phyloP scores from a whole-genome alignment of 2,888 invertebrate species.

The Ornithoptera alexandrae region DNA sequence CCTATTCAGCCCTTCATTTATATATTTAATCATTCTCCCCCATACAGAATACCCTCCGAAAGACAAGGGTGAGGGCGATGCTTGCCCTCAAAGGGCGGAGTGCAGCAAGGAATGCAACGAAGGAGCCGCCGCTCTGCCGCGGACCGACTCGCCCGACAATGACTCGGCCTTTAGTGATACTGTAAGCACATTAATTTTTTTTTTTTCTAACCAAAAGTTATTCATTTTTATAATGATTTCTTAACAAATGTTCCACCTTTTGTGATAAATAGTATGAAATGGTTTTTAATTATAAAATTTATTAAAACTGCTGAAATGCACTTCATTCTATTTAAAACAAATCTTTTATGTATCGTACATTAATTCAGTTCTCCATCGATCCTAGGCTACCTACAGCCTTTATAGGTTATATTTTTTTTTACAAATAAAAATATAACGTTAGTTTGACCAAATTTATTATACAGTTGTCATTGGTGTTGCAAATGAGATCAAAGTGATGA shows the following conservation, averaged over 20 bases:
- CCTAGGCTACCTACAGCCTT: no score
- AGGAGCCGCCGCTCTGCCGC: slow-evolving; percentile 63
- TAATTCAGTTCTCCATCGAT: no score
- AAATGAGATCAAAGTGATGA: not conserved
- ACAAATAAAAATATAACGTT: not conserved
- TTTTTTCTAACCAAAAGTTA: not conserved
- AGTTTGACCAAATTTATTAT: not conserved
- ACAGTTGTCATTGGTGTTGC: not conserved
- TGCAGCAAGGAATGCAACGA: slow-evolving; percentile 57
- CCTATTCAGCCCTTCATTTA: slow-evolving; percentile 16
- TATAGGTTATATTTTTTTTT: not conserved
- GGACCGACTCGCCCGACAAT: slow-evolving; percentile 97
- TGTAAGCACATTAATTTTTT: slow-evolving; percentile 79
- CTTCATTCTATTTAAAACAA: no score
- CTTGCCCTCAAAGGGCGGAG: slow-evolving; percentile 48
- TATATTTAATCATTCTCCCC: slow-evolving; percentile 16
- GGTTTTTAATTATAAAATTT: no score
- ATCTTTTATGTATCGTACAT: no score
- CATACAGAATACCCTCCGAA: slow-evolving; percentile 52
- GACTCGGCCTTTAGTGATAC: slow-evolving; percentile 99
- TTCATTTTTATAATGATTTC: not conserved
- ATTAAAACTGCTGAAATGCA: no score
- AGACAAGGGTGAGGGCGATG: slow-evolving; percentile 47
- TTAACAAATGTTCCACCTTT: not conserved
- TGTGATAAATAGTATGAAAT: no score